A percentile compares a stretch with the other conserved stretches of the same genome.
Evolutionary conservation across 2,888 invertebrate species (phyloP).

Genomic region (Smittia aterrima): DNA sequence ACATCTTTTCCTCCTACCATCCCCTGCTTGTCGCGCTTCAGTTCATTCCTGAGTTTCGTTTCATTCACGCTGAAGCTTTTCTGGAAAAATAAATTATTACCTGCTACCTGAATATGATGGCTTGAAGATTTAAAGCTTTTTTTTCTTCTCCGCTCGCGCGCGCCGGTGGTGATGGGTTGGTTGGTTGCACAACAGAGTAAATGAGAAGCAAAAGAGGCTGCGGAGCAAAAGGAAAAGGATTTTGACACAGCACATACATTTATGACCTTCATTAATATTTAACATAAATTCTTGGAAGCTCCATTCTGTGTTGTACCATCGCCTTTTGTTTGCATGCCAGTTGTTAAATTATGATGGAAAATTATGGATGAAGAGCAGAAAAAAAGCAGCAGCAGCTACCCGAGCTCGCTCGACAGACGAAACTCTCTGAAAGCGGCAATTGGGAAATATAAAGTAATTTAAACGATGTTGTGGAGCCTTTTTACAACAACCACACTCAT

Average conservation of each 20-base stretch:
- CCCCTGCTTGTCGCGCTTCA: background rate
- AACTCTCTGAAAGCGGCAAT: background rate
- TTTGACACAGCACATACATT: background rate
- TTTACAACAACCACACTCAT: slow-evolving; percentile 1
- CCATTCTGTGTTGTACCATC: background rate
- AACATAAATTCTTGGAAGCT: background rate
- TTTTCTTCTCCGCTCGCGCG: background rate
- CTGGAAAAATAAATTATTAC: background rate
- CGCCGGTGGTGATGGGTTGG: background rate
- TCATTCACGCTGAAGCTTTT: background rate
- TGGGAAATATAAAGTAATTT: slow-evolving; percentile 23
- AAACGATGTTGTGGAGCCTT: background rate
- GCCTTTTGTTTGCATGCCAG: background rate
- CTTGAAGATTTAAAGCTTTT: background rate
- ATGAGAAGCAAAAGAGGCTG: background rate
- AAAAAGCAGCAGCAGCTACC: background rate
- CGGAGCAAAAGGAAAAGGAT: background rate
- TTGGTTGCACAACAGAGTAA: background rate
- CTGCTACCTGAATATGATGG: slow-evolving; percentile 16
- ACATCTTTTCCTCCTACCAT: background rate
- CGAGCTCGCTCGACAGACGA: background rate
- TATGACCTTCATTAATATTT: slow-evolving; percentile 16
- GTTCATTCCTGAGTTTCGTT: background rate
- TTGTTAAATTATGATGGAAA: background rate
- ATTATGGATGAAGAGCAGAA: background rate